These are phyloP conservation scores for Microctonus hyperodae DNA, from an alignment of 2,888 invertebrate genomes.

Conservation along the genomic window DNA sequence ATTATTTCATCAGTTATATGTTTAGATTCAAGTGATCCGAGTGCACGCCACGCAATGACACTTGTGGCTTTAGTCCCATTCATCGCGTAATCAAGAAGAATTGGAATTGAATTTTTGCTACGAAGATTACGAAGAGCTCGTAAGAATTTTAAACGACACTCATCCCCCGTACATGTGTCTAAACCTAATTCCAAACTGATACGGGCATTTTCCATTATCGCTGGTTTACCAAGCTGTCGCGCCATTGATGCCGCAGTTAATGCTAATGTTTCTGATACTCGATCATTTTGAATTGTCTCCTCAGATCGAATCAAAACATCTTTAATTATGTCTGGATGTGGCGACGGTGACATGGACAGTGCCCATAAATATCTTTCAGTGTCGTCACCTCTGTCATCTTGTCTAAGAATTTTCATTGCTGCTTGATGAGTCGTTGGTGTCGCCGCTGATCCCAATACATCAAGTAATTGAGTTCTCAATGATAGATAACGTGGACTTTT, in stretches of 20 bases:
- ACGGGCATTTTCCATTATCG: conserved; percentile 50
- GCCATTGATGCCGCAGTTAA: conserved; percentile 73
- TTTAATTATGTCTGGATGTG: conserved; percentile 69
- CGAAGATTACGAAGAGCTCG: conserved; percentile 76
- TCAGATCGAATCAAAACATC: conserved; percentile 64
- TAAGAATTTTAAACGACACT: conserved; percentile 70
- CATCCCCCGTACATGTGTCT: conserved; percentile 66
- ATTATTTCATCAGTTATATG: conserved; percentile 62
- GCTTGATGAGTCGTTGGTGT: conserved; percentile 74
- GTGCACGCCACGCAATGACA: conserved; percentile 74
- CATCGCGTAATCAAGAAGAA: conserved; percentile 67
- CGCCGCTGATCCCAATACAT: conserved; percentile 75
- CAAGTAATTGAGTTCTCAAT: conserved; percentile 72
- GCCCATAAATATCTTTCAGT: conserved; percentile 80
- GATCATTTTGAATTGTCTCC: conserved; percentile 66
- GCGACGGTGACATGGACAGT: conserved; percentile 70
- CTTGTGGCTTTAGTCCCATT: conserved; percentile 65
- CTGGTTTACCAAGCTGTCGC: conserved; percentile 47
- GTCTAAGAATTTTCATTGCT: conserved; percentile 70
- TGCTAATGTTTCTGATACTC: conserved; percentile 73
- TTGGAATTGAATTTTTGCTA: conserved; percentile 68
- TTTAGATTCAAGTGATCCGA: conserved; percentile 66
- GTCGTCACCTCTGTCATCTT: conserved; percentile 66
- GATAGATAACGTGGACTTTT: conserved; percentile 68
- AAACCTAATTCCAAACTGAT: conserved; percentile 61